phyloP scores from a whole-genome alignment of 1,140 invertebrate species.

The Scaptomyza hsui region DNA sequence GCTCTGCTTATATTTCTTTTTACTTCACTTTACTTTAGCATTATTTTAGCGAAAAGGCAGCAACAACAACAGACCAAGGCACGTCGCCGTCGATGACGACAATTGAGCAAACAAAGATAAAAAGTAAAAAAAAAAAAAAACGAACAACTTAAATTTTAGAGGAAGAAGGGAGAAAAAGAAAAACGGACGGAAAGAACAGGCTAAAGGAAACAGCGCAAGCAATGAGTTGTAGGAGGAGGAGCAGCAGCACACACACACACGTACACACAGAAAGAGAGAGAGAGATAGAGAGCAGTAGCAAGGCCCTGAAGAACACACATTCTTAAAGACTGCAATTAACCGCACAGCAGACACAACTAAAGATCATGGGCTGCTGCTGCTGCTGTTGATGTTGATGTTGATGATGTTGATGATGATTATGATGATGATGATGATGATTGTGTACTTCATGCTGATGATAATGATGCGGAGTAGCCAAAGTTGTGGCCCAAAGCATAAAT shows the following conservation, averaged over 20 bases:
- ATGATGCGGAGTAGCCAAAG: slow-evolving; percentile 38
- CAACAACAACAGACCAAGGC: slow-evolving; percentile 31
- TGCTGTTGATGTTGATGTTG: not conserved
- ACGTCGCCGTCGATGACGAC: slow-evolving; percentile 64
- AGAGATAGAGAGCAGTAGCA: not conserved
- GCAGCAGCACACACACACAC: slow-evolving; percentile 7
- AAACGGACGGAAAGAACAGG: slow-evolving; percentile 33
- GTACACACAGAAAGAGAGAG: slow-evolving; percentile 7
- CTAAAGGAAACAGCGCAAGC: slow-evolving; percentile 18
- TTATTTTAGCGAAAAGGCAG: slow-evolving; percentile 72
- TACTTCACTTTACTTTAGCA: slow-evolving; percentile 75
- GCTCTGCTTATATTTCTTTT: slow-evolving; percentile 44
- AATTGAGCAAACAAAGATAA: slow-evolving; percentile 80
- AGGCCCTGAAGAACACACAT: slow-evolving; percentile 71
- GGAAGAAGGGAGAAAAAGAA: slow-evolving; percentile 7
- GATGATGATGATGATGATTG: slow-evolving; percentile 6
- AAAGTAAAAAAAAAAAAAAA: slow-evolving; percentile 35
- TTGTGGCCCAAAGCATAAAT: slow-evolving; percentile 60
- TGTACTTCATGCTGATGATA: slow-evolving; percentile 3
- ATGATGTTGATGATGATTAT: slow-evolving; percentile 19
- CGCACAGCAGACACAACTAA: slow-evolving; percentile 49
- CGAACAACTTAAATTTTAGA: not conserved
- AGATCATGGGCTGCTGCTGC: slow-evolving; percentile 26
- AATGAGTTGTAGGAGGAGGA: not conserved
- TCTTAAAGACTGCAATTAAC: slow-evolving; percentile 81